phyloP scores from a whole-genome alignment of 35 echinoderm and acorn worm genomes.

The Holothuria glaberrima region DNA sequence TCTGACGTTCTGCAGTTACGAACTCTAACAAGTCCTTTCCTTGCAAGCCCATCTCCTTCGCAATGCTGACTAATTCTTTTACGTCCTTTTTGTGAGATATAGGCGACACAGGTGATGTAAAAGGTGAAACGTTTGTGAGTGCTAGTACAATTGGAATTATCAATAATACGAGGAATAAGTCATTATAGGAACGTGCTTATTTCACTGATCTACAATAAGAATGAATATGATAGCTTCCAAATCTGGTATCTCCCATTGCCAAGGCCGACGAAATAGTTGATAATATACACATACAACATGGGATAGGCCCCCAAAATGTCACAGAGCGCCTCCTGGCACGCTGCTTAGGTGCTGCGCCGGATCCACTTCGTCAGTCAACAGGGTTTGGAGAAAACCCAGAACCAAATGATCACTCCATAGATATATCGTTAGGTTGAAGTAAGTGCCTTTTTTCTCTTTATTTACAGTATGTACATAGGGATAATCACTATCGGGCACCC shows the following conservation, averaged over 20 bases:
- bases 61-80: neutral
- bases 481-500: too few relatives aligned
- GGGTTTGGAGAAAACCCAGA: too few relatives aligned
- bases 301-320: conserved; percentile 20
- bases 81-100: neutral
- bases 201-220: neutral
- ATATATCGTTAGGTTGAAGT: too few relatives aligned
- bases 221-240: neutral
- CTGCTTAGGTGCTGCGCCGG: neutral
- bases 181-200: neutral
- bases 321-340: neutral
- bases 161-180: neutral
- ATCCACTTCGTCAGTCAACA: too few relatives aligned
- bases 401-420: too few relatives aligned
- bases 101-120: neutral
- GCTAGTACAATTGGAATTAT: neutral
- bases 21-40: conserved; percentile 21
- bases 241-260: conserved; percentile 1
- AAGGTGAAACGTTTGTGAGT: neutral
- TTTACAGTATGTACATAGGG: too few relatives aligned
- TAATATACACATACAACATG: neutral
- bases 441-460: too few relatives aligned
- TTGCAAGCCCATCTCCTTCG: neutral
- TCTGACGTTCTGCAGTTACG: conserved; percentile 1
- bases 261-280: neutral